Percentiles rank a stretch among this genome's conserved stretches.
Conservation (phyloP, 2,113 vertebrate species). For the Ptychochromis oligacanthus region DNA sequence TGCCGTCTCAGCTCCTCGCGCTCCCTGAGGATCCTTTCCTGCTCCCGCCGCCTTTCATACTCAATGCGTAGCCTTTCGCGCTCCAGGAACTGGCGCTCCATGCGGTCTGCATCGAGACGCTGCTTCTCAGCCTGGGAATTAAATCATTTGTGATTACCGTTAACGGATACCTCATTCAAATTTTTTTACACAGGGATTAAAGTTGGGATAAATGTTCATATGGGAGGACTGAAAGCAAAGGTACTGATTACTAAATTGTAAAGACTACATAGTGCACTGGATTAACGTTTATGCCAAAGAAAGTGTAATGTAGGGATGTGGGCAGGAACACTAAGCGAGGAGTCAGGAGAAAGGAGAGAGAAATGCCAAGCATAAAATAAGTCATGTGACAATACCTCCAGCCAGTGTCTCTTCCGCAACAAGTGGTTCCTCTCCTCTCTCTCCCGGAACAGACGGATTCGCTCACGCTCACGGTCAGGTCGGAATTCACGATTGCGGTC, state of each 20-base stretch:
- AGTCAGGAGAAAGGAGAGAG: no score
- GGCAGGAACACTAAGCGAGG: background rate
- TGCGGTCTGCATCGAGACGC: slow-evolving; percentile 88
- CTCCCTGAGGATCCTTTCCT: slow-evolving; percentile 94
- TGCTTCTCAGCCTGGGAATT: slow-evolving; percentile 83
- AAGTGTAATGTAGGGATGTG: background rate
- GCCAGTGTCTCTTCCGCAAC: slow-evolving; percentile 85
- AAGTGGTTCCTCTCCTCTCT: slow-evolving; percentile 88
- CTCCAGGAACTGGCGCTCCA: slow-evolving; percentile 92
- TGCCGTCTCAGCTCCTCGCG: slow-evolving; percentile 92
- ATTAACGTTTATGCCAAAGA: background rate
- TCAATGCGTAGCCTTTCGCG: slow-evolving; percentile 92
- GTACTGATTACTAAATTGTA: background rate
- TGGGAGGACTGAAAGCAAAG: background rate
- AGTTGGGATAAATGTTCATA: background rate
- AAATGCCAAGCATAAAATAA: background rate
- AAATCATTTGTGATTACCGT: background rate
- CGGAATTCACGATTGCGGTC: slow-evolving; percentile 74
- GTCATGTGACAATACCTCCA: slow-evolving; percentile 74
- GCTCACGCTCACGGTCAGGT: slow-evolving; percentile 88
- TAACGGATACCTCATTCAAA: background rate
- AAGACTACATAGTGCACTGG: background rate
- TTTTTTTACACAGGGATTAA: background rate
- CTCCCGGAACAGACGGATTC: slow-evolving; percentile 88
- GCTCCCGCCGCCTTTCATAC: slow-evolving; percentile 90